Evolutionary conservation across 2,113 vertebrate species (phyloP), one percentile per base, ranked within the genome.

Genomic region (Clarias batrachus): DNA sequence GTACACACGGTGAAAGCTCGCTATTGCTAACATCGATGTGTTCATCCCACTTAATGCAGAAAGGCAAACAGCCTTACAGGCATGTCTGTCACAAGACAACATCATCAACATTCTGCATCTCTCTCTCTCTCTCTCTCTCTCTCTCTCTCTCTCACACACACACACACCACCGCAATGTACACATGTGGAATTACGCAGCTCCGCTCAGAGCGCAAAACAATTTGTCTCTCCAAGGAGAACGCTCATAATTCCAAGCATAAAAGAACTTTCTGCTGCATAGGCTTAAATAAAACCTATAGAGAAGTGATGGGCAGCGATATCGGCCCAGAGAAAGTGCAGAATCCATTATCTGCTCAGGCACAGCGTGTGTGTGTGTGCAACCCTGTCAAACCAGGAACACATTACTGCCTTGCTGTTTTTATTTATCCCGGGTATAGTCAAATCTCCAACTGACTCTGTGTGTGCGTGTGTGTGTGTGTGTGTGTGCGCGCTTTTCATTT

Each of bases 61-160:
- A 86, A 37, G 9, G 88, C 85, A 87, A 89, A 85, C 71, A 87
- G 60, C 74, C 88, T 63, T 56, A 57, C 73, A 73, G 62, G 54
- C 77, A 87, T 13, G 11, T 68, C n/a, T 37, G 65, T 60, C 62
- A 63, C 27, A n/a, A 48, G 30, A 66, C 27, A 70, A 63, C 65
- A 73, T 52, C 65, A 4, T 21, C 23, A 54, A 25, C 10, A 81
- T 37, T 59, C n/a, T 59, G 14, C 17, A 0, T 62, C 30, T 16
- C 62, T 65, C 41, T n/a, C 59, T 63, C 68, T 33, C 65, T 21
- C 68, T 37, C 68, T n/a, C n/a, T 62, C 30, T 16, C 62, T 65
- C 41, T n/a, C 59, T 63, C 68, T 33, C 65, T 21, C 68, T 37
- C 68, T n/a, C 77, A 70, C 52, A 86, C 65, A 59, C 77, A 68